These are phyloP conservation scores for Darevskia mixta DNA, from an alignment of 2,797 vertebrate species.

Conservation along the genomic window DNA sequence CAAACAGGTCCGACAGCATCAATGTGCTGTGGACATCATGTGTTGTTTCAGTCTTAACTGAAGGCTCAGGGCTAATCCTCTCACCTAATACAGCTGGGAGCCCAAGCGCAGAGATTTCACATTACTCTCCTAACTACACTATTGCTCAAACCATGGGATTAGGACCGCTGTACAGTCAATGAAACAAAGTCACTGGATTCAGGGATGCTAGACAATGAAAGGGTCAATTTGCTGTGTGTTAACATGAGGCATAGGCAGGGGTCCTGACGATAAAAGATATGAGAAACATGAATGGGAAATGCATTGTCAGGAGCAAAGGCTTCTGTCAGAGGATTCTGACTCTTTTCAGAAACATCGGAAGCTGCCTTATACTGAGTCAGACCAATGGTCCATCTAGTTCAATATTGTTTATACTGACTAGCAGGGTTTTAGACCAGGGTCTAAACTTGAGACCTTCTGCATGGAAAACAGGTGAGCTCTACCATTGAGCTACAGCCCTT, in stretches of 20 bases:
- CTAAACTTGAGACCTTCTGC: too few relatives aligned
- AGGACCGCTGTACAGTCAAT: constrained; percentile 14
- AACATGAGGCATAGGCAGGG: background rate
- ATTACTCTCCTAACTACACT: constrained; percentile 44
- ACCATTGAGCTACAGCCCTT: too few relatives aligned
- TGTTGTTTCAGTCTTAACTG: constrained; percentile 46
- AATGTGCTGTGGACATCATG: constrained; percentile 30
- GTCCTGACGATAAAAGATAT: constrained; percentile 7
- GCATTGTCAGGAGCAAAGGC: background rate
- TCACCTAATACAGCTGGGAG: background rate
- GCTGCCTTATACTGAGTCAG: too few relatives aligned
- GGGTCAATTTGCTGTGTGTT: constrained; percentile 32
- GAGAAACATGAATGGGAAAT: constrained; percentile 39
- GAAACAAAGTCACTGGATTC: constrained; percentile 45
- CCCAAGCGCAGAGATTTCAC: background rate
- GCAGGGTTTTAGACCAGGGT: too few relatives aligned
- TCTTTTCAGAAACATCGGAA: too few relatives aligned
- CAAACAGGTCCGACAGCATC: constrained; percentile 43
- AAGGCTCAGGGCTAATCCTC: constrained; percentile 38
- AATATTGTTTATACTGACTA: too few relatives aligned
- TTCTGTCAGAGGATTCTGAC: constrained; percentile 9
- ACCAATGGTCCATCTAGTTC: too few relatives aligned
- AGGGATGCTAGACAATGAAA: constrained; percentile 49
- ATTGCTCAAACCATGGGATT: constrained; percentile 45
- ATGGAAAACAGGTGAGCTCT: too few relatives aligned